Evolutionary conservation across 2,113 vertebrate genomes (phyloP).

Genomic region (Mesembrinibis cayennensis): DNA sequence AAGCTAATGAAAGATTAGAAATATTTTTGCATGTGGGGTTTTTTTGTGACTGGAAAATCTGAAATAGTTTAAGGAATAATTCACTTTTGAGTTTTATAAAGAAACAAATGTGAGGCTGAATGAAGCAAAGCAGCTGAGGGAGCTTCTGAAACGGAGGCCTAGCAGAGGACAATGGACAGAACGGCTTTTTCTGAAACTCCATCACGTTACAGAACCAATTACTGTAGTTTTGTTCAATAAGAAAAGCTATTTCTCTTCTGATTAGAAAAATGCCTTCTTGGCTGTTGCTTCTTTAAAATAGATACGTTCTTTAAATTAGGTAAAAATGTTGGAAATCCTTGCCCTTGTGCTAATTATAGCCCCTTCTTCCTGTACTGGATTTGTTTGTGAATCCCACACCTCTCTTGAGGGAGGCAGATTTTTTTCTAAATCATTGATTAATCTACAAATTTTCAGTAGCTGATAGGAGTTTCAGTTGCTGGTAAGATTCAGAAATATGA

Average conservation of each 20-base stretch:
- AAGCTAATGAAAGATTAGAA: background rate
- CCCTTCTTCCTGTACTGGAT: background rate
- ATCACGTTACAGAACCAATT: background rate
- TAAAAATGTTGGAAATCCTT: background rate
- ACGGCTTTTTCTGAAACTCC: rapidly evolving
- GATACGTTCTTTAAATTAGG: background rate
- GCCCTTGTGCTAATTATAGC: background rate
- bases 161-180: background rate
- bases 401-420: background rate
- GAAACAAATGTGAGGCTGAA: background rate
- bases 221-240: background rate
- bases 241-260: background rate
- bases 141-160: background rate
- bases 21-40: background rate
- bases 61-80: background rate
- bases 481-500: background rate
- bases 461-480: background rate
- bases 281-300: background rate
- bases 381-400: background rate
- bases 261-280: background rate
- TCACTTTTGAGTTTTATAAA: background rate
- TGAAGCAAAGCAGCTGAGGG: background rate
- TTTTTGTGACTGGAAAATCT: background rate
- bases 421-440: background rate
- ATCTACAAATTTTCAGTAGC: background rate